Conservation (phyloP, 2,797 vertebrate genomes). For the Lates japonicus region DNA sequence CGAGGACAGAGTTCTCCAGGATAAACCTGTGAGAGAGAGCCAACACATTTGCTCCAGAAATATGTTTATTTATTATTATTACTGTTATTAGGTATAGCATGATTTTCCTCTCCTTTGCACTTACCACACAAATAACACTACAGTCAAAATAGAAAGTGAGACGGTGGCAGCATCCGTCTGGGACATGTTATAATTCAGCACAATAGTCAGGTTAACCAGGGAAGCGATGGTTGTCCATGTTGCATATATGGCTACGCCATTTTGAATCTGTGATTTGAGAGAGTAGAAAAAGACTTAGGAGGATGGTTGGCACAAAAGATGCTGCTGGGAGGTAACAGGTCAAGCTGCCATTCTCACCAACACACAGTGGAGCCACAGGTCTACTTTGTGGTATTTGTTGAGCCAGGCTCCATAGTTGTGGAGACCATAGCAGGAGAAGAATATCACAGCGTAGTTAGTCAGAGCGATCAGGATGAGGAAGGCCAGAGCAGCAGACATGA, state of each 20-base stretch:
- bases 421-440: conserved; percentile 79
- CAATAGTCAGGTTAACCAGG: conserved; percentile 86
- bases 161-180: conserved; percentile 64
- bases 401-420: conserved; percentile 82
- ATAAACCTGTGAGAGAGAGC: conserved; percentile 80
- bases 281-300: not conserved
- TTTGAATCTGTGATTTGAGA: conserved; percentile 83
- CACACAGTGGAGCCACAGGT: conserved; percentile 88
- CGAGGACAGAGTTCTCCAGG: conserved; percentile 86
- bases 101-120: conserved; percentile 4
- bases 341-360: conserved; percentile 77
- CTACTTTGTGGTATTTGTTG: conserved; percentile 82
- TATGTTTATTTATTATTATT: not conserved
- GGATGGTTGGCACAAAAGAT: not conserved
- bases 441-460: conserved; percentile 81
- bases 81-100: too few species aligned
- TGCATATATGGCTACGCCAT: conserved; percentile 86
- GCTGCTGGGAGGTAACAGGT: not conserved
- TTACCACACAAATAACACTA: conserved; percentile 74
- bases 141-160: conserved; percentile 71
- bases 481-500: conserved; percentile 80
- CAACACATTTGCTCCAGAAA: not conserved
- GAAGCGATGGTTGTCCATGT: conserved; percentile 89
- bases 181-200: conserved; percentile 80
- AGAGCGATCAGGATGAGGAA: conserved; percentile 83